phyloP scores from a whole-genome alignment of 2,797 vertebrate species.

The Pantherophis alleghaniensis region DNA sequence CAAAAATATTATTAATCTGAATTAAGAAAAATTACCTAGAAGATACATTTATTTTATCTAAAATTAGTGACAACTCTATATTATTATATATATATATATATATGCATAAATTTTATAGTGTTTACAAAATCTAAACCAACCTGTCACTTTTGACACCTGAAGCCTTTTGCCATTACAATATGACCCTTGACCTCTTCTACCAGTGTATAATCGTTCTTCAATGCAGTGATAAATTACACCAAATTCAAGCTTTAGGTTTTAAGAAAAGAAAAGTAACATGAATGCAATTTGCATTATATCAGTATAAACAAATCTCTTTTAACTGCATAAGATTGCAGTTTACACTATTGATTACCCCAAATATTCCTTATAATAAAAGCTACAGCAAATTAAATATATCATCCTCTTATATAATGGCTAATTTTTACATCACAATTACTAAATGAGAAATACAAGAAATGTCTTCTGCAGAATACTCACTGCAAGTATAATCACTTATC shows the following conservation, averaged over 20 bases:
- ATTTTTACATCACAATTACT: not conserved
- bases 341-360: slow-evolving; percentile 44
- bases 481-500: not conserved
- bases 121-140: slow-evolving; percentile 69
- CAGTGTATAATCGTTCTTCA: slow-evolving; percentile 84
- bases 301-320: slow-evolving; percentile 60
- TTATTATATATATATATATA: slow-evolving; percentile 40
- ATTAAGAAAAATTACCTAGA: not conserved
- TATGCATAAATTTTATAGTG: slow-evolving; percentile 59
- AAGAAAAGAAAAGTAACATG: slow-evolving; percentile 61
- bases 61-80: slow-evolving; percentile 55
- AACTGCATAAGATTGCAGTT: slow-evolving; percentile 56
- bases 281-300: slow-evolving; percentile 61
- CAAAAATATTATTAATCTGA: not conserved
- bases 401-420: not conserved
- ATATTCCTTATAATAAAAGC: slow-evolving; percentile 38
- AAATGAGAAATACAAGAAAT: not conserved
- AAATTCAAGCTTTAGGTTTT: slow-evolving; percentile 80
- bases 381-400: slow-evolving; percentile 31
- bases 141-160: slow-evolving; percentile 81
- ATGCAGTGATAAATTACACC: slow-evolving; percentile 87
- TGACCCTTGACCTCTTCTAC: slow-evolving; percentile 81
- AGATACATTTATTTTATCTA: slow-evolving; percentile 5
- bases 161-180: slow-evolving; percentile 84
- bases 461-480: not conserved